Conservation (phyloP, 2,113 vertebrate species). For the Lepus americanus region DNA sequence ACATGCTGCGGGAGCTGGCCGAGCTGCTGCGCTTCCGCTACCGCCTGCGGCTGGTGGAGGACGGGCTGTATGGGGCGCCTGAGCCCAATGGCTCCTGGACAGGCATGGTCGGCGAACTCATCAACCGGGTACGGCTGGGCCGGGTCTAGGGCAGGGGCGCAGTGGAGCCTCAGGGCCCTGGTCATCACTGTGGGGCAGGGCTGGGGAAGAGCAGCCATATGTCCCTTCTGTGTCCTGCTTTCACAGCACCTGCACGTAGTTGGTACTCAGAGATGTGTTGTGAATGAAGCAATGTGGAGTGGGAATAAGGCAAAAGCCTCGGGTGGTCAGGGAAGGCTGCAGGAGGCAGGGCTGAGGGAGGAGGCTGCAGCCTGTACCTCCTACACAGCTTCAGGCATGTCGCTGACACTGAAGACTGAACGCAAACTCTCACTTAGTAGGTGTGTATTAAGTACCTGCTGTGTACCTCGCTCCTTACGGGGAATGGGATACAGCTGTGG, state of each 20-base stretch:
- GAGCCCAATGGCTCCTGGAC: constrained; percentile 97
- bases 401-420: rapidly evolving
- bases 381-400: not conserved
- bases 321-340: no score
- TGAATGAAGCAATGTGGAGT: not conserved
- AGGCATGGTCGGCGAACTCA: constrained; percentile 96
- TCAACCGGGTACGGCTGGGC: constrained; percentile 90
- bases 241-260: not conserved
- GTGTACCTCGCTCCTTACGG: not conserved
- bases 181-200: rapidly evolving
- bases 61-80: constrained; percentile 93
- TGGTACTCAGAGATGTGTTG: not conserved
- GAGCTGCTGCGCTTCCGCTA: constrained; percentile 94
- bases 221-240: not conserved
- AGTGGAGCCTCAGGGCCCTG: not conserved
- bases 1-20: constrained; percentile 94
- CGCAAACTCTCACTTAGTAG: not conserved
- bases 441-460: not conserved
- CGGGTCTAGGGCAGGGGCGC: not conserved
- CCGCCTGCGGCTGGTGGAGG: constrained; percentile 94
- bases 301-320: not conserved
- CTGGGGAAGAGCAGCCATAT: rapidly evolving
- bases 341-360: not conserved
- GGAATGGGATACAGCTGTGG: not conserved
- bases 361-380: not conserved